phyloP scores from a whole-genome alignment of 2,113 vertebrate genomes.

The Elephas maximus region DNA sequence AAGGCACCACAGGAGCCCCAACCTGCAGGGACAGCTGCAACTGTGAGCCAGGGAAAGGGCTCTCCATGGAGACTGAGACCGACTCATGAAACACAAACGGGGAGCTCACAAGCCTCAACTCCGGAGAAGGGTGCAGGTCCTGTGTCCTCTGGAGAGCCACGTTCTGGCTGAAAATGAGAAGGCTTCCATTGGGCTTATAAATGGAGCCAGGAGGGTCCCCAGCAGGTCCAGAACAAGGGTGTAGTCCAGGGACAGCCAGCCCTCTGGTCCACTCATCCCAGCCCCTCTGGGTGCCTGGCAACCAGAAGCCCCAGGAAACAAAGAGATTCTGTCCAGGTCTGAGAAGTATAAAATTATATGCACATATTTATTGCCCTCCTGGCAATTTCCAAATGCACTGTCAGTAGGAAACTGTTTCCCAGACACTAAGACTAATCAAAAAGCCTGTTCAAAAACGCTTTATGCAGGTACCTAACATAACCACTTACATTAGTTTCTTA shows the following conservation, averaged over 20 bases:
- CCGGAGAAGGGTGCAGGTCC: background rate
- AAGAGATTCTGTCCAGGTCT: constrained; percentile 46
- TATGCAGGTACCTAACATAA: constrained; percentile 69
- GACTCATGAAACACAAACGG: background rate
- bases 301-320: constrained; percentile 38
- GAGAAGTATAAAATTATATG: constrained; percentile 61
- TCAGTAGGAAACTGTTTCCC: constrained; percentile 72
- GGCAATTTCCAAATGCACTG: constrained; percentile 71
- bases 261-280: background rate
- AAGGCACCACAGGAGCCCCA: background rate
- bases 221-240: background rate
- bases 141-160: background rate
- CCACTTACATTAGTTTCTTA: constrained; percentile 70
- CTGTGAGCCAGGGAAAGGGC: background rate
- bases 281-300: background rate
- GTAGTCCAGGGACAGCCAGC: background rate
- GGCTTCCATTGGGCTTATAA: background rate
- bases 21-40: background rate
- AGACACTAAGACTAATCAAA: constrained; percentile 75
- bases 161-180: background rate
- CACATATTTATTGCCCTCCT: constrained; percentile 64
- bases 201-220: background rate
- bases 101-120: background rate
- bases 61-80: background rate
- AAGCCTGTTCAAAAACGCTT: constrained; percentile 74